phyloP scores from a whole-genome alignment of 2,888 invertebrate species.

The Standfussiana lucernea region DNA sequence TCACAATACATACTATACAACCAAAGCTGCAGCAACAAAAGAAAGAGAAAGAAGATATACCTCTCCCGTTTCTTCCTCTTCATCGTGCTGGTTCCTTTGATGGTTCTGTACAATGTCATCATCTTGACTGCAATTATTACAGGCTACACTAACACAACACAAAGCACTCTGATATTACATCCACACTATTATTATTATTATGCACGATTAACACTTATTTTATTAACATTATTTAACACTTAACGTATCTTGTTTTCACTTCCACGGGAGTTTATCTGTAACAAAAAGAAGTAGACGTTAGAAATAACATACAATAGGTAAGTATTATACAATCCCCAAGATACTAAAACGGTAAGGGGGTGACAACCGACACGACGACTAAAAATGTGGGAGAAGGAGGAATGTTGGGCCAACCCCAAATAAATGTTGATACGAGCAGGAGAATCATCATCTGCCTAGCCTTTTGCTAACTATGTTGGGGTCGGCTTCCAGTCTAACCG shows the following conservation, averaged over 20 bases:
- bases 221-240: conserved; percentile 46
- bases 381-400: not conserved
- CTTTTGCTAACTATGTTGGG: too few relatives aligned
- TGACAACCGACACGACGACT: not conserved
- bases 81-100: conserved; percentile 89
- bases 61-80: conserved; percentile 89
- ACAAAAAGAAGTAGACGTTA: conserved; percentile 26
- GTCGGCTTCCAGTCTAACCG: too few relatives aligned
- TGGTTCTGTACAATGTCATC: conserved; percentile 91
- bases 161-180: conserved; percentile 69
- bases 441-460: too few relatives aligned
- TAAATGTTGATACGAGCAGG: not conserved
- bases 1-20: not conserved
- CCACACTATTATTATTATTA: conserved; percentile 42
- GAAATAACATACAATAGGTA: not conserved
- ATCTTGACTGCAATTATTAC: conserved; percentile 78
- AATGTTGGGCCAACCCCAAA: not conserved
- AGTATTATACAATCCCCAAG: not conserved
- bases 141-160: conserved; percentile 61
- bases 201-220: conserved; percentile 48
- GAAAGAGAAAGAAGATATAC: conserved; percentile 71
- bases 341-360: not conserved
- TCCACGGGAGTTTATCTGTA: conserved; percentile 57
- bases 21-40: not conserved
- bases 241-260: conserved; percentile 44